phyloP scores from a whole-genome alignment of 2,797 vertebrate genomes.

The Trichosurus vulpecula region DNA sequence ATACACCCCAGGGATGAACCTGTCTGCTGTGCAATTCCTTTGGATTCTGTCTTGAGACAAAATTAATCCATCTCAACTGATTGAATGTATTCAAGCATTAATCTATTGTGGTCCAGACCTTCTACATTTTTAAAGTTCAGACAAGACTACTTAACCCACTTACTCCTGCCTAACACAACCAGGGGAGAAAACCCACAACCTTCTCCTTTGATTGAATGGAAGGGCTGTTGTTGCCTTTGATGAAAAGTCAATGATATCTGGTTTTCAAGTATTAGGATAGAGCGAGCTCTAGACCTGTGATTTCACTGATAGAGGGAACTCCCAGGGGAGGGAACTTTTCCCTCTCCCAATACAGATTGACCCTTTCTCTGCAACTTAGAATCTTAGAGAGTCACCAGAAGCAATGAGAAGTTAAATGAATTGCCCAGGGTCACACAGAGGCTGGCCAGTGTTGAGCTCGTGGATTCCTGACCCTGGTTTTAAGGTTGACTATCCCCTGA shows the following conservation, averaged over 20 bases:
- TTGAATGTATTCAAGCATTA: not conserved
- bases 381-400: not conserved
- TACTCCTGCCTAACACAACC: no score
- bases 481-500: not conserved
- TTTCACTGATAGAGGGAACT: not conserved
- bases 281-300: not conserved
- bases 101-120: not conserved
- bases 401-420: not conserved
- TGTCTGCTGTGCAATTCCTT: constrained; percentile 11
- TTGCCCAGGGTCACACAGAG: not conserved
- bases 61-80: not conserved
- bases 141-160: not conserved
- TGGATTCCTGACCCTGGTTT: not conserved
- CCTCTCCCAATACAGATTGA: not conserved
- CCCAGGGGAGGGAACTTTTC: not conserved
- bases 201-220: not conserved
- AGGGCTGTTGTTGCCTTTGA: not conserved
- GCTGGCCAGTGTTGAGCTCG: not conserved
- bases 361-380: not conserved
- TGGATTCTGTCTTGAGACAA: not conserved
- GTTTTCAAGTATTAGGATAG: not conserved
- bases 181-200: not conserved
- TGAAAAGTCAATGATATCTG: not conserved
- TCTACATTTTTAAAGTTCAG: constrained; percentile 10
- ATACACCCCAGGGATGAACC: not conserved